Percentiles rank a stretch among this genome's conserved stretches.
Conservation (phyloP, 2,888 invertebrate species). For the Perithous albicinctus region DNA sequence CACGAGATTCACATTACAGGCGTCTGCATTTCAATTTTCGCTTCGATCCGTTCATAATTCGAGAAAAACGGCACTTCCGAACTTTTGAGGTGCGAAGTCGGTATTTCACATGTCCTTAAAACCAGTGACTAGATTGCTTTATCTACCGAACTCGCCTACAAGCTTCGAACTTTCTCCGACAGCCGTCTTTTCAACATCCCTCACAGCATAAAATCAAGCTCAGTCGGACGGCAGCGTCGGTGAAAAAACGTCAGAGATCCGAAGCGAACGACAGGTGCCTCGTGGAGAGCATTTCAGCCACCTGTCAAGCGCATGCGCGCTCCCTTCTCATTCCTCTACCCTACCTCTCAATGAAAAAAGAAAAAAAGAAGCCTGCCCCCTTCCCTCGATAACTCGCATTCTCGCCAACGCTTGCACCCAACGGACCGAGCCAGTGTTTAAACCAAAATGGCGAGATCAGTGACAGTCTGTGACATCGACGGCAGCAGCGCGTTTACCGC, state of each 20-base stretch:
- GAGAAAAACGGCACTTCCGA: too few relatives aligned
- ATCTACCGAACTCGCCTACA: not conserved
- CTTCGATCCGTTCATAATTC: too few relatives aligned
- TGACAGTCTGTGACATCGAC: constrained; percentile 63
- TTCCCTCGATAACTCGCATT: constrained; percentile 28
- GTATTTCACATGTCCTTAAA: not conserved
- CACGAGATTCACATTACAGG: too few relatives aligned
- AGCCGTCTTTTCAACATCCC: too few relatives aligned
- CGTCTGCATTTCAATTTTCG: too few relatives aligned
- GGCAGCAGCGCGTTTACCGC: constrained; percentile 53
- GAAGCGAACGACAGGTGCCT: constrained; percentile 26
- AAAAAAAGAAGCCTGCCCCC: too few relatives aligned
- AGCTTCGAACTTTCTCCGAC: not conserved
- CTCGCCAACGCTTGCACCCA: constrained; percentile 35
- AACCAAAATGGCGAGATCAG: constrained; percentile 64
- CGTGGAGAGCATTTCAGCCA: constrained; percentile 51
- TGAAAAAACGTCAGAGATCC: not conserved
- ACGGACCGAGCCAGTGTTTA: constrained; percentile 27
- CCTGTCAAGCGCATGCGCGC: constrained; percentile 60
- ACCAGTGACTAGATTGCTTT: not conserved
- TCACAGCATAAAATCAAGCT: constrained; percentile 49
- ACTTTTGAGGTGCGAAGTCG: too few relatives aligned
- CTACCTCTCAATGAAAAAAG: constrained; percentile 18
- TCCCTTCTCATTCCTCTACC: constrained; percentile 13
- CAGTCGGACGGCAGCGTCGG: constrained; percentile 55